Evolutionary conservation across 2,888 invertebrate genomes (phyloP), one percentile per base, ranked within the genome.

Genomic region (Spilosoma lubricipeda): DNA sequence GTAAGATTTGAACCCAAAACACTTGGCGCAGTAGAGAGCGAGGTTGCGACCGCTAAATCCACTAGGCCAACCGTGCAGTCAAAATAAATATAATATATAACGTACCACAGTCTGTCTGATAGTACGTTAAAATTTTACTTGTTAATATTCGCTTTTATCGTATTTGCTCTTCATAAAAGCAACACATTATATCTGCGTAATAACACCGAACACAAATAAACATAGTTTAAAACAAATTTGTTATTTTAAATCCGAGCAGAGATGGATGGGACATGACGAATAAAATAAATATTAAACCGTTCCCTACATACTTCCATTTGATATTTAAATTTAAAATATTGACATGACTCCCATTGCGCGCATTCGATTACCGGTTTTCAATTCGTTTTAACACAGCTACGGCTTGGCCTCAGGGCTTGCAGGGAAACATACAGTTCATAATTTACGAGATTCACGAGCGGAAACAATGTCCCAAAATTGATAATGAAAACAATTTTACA

Each of bases 291-390:
- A 92, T 91, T 90, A 88, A 91, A 90, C 83, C 78, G 71, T 80
- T 81, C 77, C 71, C 78, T 84, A 82, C 83, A 77, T 92, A 90
- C 92, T 90, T 88, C 89, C 91, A 91, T 90, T 90, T 85, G 89
- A 92, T 93, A 93, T 94, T 94, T 93, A 94, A 93, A 94, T 94
- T 92, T 94, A 93, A 94, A 95, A 95, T 94, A 95, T 94, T 94
- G 94, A 92, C 93, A 92, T 91, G 91, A 92, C 92, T 93, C 89
- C 93, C 95, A 94, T 91, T 90, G 90, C 91, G 88, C 91, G 91
- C 90, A 94, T 94, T 94, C 95, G 95, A 95, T 95, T 95, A 94
- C 94, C 93, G 93, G 94, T 94, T 91, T 94, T 93, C 94, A 94
- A 94, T 95, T 93, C 92, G 92, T 91, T 95, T 94, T 93, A 93